These are phyloP conservation scores for Lycocorax pyrrhopterus DNA, from an alignment of 2,113 vertebrate species.

Conservation along the genomic window DNA sequence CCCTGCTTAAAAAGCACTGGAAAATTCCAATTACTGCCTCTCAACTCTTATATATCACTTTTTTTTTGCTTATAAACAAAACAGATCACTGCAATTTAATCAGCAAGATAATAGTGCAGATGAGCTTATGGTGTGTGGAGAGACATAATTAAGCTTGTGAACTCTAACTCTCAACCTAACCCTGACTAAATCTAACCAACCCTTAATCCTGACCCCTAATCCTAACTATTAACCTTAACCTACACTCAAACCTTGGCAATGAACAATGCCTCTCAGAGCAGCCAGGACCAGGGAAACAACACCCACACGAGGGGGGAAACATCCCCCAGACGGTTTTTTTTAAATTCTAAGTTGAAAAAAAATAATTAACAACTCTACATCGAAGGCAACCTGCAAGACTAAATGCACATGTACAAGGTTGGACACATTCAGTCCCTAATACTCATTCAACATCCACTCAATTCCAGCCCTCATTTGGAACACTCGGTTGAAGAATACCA, in stretches of 20 bases:
- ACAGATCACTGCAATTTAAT: not conserved
- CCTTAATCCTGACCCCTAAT: not conserved
- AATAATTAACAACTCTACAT: not conserved
- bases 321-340: not conserved
- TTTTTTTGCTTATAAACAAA: not conserved
- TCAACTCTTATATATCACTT: accelerated
- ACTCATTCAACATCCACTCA: not conserved
- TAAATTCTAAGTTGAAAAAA: not conserved
- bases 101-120: not conserved
- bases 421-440: not conserved
- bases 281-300: not conserved
- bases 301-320: accelerated
- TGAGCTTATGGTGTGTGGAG: not conserved
- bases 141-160: not conserved
- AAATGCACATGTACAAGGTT: not conserved
- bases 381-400: not conserved
- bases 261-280: not conserved
- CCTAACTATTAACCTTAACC: not conserved
- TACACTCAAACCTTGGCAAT: not conserved
- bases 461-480: not conserved
- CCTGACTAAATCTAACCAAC: not conserved
- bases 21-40: not conserved
- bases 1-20: not conserved
- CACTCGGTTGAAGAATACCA: not conserved
- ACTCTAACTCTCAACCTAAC: not conserved